These are phyloP conservation scores for Dreissena polymorpha DNA, from an alignment of 1,140 invertebrate species.

Conservation along the genomic window DNA sequence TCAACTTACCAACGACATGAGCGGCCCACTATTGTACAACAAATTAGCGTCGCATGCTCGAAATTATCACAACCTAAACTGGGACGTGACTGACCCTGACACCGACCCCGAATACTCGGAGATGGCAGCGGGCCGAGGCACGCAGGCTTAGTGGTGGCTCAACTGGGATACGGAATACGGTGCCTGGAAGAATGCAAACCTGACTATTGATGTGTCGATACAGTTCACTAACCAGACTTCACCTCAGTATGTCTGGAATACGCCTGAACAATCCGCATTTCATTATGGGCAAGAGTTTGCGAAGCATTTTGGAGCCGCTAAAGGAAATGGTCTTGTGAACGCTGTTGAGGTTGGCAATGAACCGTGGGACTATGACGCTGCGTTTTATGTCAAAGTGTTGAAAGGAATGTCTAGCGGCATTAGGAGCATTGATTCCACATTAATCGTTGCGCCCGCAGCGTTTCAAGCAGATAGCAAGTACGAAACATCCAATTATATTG, in stretches of 20 bases:
- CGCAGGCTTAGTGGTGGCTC: constrained; percentile 63
- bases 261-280: constrained; percentile 52
- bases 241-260: constrained; percentile 56
- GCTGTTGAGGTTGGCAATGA: constrained; percentile 69
- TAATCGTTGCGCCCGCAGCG: constrained; percentile 62
- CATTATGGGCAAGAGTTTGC: constrained; percentile 64
- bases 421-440: constrained; percentile 53
- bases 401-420: constrained; percentile 63
- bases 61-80: constrained; percentile 68
- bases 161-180: constrained; percentile 69
- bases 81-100: constrained; percentile 65
- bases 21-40: constrained; percentile 63
- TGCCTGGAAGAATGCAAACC: constrained; percentile 57
- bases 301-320: constrained; percentile 62
- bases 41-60: constrained; percentile 63
- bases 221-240: constrained; percentile 64
- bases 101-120: constrained; percentile 56
- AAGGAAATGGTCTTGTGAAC: constrained; percentile 60
- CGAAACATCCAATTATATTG: constrained; percentile 65
- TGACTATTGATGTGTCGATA: constrained; percentile 61
- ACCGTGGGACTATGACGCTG: constrained; percentile 67
- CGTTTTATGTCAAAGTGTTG: constrained; percentile 63
- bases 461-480: constrained; percentile 63
- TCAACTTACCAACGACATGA: constrained; percentile 3
- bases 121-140: constrained; percentile 63